Percentiles rank a stretch among this genome's conserved stretches.
These are phyloP conservation scores for Oeneis ivallda DNA, from an alignment of 2,888 invertebrate species.

Conservation along the genomic window DNA sequence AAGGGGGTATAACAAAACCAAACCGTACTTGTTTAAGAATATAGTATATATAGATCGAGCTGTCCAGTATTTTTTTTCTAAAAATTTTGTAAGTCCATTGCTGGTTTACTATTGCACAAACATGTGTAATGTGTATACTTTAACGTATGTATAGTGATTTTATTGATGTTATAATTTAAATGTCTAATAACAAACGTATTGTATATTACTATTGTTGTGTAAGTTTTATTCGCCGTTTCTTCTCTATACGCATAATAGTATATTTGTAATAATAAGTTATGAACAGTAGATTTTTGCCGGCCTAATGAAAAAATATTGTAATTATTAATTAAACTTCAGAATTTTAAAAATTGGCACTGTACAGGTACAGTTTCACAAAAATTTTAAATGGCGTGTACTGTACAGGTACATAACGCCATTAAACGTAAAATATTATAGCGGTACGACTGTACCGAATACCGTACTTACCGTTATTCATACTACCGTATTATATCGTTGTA, in stretches of 20 bases:
- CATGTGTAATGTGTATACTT: constrained; percentile 19
- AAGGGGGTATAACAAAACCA: neutral
- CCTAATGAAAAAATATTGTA: constrained; percentile 4
- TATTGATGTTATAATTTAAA: constrained; percentile 27
- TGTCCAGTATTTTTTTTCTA: neutral
- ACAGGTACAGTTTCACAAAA: neutral
- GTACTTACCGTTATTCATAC: no score
- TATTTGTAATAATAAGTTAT: neutral
- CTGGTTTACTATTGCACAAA: constrained; percentile 27
- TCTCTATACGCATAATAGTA: constrained; percentile 1
- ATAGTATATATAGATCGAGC: neutral
- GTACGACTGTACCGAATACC: neutral
- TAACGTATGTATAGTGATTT: constrained; percentile 18
- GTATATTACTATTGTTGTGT: constrained; percentile 6
- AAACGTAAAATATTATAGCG: neutral
- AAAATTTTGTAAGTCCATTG: neutral
- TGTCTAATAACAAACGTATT: constrained; percentile 11
- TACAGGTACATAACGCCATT: neutral
- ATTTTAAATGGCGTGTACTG: neutral
- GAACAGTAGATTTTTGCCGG: constrained; percentile 21
- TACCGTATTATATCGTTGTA: no score
- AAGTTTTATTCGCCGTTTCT: constrained; percentile 16
- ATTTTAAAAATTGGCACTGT: neutral
- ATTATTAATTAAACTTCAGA: neutral
- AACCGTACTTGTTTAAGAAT: neutral